Evolutionary conservation across 2,113 vertebrate genomes (phyloP).

Genomic region (Gallinago paraguaiae): DNA sequence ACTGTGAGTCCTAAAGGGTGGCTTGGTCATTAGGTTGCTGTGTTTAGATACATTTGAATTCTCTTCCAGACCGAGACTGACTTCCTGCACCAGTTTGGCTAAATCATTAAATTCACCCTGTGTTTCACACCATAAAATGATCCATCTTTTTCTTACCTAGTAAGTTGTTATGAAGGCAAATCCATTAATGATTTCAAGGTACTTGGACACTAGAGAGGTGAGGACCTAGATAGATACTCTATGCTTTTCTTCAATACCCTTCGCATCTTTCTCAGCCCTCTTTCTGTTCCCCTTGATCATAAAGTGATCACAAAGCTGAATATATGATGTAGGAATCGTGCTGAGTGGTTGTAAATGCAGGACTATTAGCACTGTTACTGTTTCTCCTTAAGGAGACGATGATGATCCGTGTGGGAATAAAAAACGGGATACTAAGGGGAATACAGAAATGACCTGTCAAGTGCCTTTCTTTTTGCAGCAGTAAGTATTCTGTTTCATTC

Average conservation of each 20-base stretch:
- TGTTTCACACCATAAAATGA: background rate
- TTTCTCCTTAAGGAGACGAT: background rate
- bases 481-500: background rate
- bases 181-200: background rate
- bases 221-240: background rate
- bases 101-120: background rate
- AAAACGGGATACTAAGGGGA: background rate
- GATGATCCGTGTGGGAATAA: background rate
- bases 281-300: background rate
- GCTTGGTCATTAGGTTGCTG: background rate
- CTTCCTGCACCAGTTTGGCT: background rate
- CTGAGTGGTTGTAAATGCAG: background rate
- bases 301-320: background rate
- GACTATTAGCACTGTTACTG: background rate
- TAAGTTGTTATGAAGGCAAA: conserved; percentile 11
- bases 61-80: background rate
- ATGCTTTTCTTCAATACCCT: background rate
- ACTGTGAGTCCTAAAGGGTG: background rate
- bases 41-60: background rate
- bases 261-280: background rate
- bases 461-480: background rate
- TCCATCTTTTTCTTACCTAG: background rate
- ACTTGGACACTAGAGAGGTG: background rate
- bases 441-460: background rate
- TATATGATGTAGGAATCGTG: background rate